Percentiles rank a stretch among this genome's conserved stretches.
These are phyloP conservation scores for Isoperla grammatica DNA, from an alignment of 2,888 invertebrate genomes.

Conservation along the genomic window DNA sequence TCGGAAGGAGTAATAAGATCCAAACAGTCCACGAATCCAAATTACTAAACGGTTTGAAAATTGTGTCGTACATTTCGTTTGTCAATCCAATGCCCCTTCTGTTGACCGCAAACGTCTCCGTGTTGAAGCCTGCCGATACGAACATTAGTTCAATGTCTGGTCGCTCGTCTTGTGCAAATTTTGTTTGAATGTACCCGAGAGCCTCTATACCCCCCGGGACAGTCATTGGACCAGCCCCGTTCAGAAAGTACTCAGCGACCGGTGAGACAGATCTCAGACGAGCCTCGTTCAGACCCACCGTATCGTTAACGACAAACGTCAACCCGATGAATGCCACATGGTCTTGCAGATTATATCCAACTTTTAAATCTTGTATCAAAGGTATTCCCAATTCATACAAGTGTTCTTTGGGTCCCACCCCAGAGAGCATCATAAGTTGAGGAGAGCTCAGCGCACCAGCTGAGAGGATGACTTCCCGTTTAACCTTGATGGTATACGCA, in stretches of 20 bases:
- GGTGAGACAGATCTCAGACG: not conserved
- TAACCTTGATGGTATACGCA: conserved; percentile 48
- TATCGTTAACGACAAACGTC: conserved; percentile 52
- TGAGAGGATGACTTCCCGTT: conserved; percentile 64
- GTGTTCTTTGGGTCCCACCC: conserved; percentile 58
- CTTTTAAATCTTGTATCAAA: conserved; percentile 54
- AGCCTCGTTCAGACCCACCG: conserved; percentile 35
- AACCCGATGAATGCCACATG: conserved; percentile 60
- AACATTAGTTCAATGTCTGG: conserved; percentile 69
- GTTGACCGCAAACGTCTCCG: conserved; percentile 36
- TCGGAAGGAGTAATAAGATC: conserved; percentile 64
- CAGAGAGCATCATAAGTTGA: conserved; percentile 75
- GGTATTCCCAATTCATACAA: conserved; percentile 50
- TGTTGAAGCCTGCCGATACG: conserved; percentile 53
- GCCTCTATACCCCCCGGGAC: conserved; percentile 45
- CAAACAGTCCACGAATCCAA: conserved; percentile 47
- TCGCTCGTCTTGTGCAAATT: conserved; percentile 42
- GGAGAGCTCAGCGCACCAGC: conserved; percentile 77
- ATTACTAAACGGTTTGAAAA: conserved; percentile 42
- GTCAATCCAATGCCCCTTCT: conserved; percentile 45
- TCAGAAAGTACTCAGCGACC: conserved; percentile 39
- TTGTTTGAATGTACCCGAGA: conserved; percentile 44
- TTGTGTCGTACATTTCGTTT: conserved; percentile 44
- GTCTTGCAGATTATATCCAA: conserved; percentile 59
- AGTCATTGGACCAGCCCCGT: conserved; percentile 41